Evolutionary conservation across 2,797 vertebrate species (phyloP).

Genomic region (Gobio occitaniae): DNA sequence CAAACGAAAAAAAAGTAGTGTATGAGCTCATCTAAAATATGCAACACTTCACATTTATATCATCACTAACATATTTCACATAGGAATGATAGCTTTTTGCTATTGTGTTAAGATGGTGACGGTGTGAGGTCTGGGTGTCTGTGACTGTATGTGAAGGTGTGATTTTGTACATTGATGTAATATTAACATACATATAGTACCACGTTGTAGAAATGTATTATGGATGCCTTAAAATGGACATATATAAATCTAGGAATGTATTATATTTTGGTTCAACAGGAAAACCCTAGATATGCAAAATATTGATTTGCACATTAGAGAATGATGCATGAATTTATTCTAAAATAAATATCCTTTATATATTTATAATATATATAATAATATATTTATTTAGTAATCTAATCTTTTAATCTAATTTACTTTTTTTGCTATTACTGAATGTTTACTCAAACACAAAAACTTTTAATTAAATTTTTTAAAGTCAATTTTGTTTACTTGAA

Average conservation of each 20-base stretch:
- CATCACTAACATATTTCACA: constrained; percentile 47
- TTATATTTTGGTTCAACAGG: not conserved
- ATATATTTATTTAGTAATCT: too few relatives aligned
- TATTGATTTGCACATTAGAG: not conserved
- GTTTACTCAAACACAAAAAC: not conserved
- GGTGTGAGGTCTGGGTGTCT: too few relatives aligned
- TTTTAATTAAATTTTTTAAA: not conserved
- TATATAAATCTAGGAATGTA: not conserved
- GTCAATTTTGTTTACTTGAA: not conserved
- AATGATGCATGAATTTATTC: not conserved
- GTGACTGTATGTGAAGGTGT: constrained; percentile 6
- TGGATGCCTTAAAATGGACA: not conserved
- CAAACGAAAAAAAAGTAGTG: not conserved
- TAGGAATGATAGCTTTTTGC: constrained; percentile 17
- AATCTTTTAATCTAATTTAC: not conserved
- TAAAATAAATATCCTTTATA: not conserved
- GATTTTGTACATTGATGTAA: not conserved
- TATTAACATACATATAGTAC: not conserved
- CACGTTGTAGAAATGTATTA: not conserved
- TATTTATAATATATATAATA: too few relatives aligned
- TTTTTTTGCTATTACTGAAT: not conserved
- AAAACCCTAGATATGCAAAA: not conserved
- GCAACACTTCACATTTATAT: constrained; percentile 26
- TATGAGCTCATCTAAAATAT: constrained; percentile 5
- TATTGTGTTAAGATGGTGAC: not conserved